These are phyloP conservation scores for Poecilus cupreus DNA, from an alignment of 2,888 invertebrate species.

Conservation along the genomic window DNA sequence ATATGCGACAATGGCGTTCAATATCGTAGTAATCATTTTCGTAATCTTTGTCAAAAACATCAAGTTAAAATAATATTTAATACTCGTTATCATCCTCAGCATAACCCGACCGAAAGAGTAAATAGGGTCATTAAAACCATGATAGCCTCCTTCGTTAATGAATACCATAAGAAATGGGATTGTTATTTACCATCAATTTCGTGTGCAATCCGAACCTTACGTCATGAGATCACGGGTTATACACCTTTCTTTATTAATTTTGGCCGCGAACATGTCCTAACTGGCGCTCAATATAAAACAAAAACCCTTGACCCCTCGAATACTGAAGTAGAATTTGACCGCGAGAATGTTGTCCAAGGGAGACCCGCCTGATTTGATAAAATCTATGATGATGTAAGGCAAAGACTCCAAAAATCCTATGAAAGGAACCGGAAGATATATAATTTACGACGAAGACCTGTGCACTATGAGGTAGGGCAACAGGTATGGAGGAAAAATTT, in stretches of 20 bases:
- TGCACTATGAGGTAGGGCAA: neutral
- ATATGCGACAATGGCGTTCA: slow-evolving; percentile 13
- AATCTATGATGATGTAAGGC: neutral
- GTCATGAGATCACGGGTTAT: neutral
- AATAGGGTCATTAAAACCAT: neutral
- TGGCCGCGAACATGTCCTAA: neutral
- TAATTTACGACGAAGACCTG: slow-evolving; percentile 2
- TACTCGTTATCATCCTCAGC: slow-evolving; percentile 59
- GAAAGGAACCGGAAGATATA: neutral
- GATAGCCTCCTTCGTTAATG: neutral
- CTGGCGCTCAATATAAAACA: neutral
- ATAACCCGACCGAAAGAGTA: neutral
- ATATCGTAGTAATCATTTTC: slow-evolving; percentile 15
- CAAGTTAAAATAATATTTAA: slow-evolving; percentile 59
- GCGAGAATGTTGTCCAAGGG: neutral
- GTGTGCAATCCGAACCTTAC: neutral
- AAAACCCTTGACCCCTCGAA: too few relatives aligned
- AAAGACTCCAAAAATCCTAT: neutral
- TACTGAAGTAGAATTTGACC: neutral
- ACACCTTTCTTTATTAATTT: neutral
- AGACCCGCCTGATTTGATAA: neutral
- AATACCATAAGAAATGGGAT: neutral
- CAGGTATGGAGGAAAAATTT: neutral
- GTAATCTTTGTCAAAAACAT: slow-evolving; percentile 26
- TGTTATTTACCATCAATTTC: neutral